Evolutionary conservation across 2,888 invertebrate species (phyloP).

Genomic region (Leptopilina myrica): DNA sequence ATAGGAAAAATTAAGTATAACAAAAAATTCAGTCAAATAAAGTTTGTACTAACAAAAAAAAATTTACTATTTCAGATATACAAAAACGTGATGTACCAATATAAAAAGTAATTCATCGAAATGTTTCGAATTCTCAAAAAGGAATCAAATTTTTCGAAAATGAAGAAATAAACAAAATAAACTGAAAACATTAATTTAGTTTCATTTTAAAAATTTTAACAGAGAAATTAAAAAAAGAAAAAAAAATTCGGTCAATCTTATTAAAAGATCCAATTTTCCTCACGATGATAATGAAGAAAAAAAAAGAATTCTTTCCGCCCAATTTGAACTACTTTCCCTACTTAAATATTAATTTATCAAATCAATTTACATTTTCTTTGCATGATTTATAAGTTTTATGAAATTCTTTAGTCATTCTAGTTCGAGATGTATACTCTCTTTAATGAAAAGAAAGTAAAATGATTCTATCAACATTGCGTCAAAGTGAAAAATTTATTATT

Average conservation of each 20-base stretch:
- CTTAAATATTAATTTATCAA: constrained; percentile 4
- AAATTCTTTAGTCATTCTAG: constrained; percentile 1
- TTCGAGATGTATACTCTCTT: background rate
- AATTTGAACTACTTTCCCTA: background rate
- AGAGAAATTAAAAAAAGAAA: too few species aligned
- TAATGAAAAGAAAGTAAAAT: background rate
- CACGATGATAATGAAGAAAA: background rate
- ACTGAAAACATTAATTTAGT: too few species aligned
- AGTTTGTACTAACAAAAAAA: too few species aligned
- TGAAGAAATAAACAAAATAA: too few species aligned
- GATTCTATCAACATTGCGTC: constrained; percentile 2
- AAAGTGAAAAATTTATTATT: background rate
- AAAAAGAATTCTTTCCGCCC: background rate
- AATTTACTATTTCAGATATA: too few species aligned
- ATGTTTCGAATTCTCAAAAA: too few species aligned
- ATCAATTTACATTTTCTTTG: background rate
- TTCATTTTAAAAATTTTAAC: too few species aligned
- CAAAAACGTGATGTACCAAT: too few species aligned
- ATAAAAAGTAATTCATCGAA: too few species aligned
- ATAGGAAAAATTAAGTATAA: too few species aligned
- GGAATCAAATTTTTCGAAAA: too few species aligned
- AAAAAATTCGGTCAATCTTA: background rate
- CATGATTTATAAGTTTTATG: constrained; percentile 3
- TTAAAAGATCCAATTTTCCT: background rate
- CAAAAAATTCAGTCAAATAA: too few species aligned